Evolutionary conservation across 2,888 invertebrate species (phyloP), one percentile per base, ranked within the genome.

Genomic region (Drosophila leonis): DNA sequence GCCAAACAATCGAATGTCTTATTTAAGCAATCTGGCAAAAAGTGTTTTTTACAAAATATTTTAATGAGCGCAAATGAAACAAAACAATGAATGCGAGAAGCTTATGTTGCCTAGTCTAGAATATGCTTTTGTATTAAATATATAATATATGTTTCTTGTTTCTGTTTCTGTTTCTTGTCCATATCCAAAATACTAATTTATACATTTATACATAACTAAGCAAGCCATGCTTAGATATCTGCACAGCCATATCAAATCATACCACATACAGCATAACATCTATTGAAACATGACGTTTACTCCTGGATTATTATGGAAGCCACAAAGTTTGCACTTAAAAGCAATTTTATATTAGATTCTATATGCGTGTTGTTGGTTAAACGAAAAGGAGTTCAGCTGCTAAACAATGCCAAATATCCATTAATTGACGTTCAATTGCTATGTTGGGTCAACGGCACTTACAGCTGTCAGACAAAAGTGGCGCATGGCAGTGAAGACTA

Each of bases 401-500:
- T 24, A 20, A 18, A 13, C 1, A 13, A 1, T 18, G 0, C 20
- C 33, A 51, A 33, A 33, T 31, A 33, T 6, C 2, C 55, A 31
- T 31, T 15, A 56, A 24, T n/a, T 18, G 29, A 8, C 54, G n/a
- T 24, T 44, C 33, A n/a, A 12, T n/a, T 24, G 56, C 33, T n/a
- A 3, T 3, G 18, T 27, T 18, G 29, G 59, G 60, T 57, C 56
- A 71, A 60, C 70, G 49, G 27, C 27, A 52, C 29, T 12, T 0
- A 1, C 31, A 18, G 15, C 4, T 24, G 33, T 18, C 12, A 35
- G 51, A 51, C 60, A 73, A 61, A 72, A 35, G 55, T 29, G 59
- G 44, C 72, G 72, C 75, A 59, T 72, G 75, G 27, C 63, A 27
- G 33, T 12, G 12, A 27, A n/a, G 18, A 55, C 39, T 54, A 54